Evolutionary conservation across 92 coral and sea anemone genomes (phyloP).

Genomic region (Epizoanthus stellaris): DNA sequence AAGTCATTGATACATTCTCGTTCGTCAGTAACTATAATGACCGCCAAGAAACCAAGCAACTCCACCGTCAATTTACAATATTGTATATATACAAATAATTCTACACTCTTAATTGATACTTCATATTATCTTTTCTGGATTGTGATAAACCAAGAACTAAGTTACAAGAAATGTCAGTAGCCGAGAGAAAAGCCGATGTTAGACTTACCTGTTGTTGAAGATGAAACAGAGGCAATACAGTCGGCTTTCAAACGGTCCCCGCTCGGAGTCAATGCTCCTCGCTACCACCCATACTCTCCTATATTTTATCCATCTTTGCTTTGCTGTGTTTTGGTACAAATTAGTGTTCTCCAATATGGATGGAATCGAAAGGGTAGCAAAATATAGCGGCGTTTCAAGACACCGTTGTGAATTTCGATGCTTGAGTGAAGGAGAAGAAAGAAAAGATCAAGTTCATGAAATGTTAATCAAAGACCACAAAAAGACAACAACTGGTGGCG

Average conservation of each 20-base stretch:
- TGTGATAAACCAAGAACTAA: too few relatives aligned
- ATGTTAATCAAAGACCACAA: slow-evolving; percentile 41
- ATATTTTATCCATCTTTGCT: slow-evolving; percentile 3
- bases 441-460: slow-evolving; percentile 47
- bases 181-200: neutral
- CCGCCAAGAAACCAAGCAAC: neutral
- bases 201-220: slow-evolving; percentile 23
- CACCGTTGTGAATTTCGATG: slow-evolving; percentile 39
- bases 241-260: slow-evolving; percentile 12
- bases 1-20: neutral
- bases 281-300: neutral
- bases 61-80: neutral
- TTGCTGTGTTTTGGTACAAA: neutral
- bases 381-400: slow-evolving; percentile 37
- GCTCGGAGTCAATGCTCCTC: slow-evolving; percentile 10
- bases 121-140: too few relatives aligned
- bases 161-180: neutral
- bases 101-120: too few relatives aligned
- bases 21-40: neutral
- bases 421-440: slow-evolving; percentile 47
- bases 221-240: neutral
- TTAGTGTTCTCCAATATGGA: neutral
- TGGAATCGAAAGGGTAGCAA: neutral
- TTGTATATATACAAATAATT: neutral
- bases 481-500: slow-evolving; percentile 43